Evolutionary conservation across 1,140 invertebrate genomes (phyloP).

Genomic region (Leptinotarsa undecemlineata): DNA sequence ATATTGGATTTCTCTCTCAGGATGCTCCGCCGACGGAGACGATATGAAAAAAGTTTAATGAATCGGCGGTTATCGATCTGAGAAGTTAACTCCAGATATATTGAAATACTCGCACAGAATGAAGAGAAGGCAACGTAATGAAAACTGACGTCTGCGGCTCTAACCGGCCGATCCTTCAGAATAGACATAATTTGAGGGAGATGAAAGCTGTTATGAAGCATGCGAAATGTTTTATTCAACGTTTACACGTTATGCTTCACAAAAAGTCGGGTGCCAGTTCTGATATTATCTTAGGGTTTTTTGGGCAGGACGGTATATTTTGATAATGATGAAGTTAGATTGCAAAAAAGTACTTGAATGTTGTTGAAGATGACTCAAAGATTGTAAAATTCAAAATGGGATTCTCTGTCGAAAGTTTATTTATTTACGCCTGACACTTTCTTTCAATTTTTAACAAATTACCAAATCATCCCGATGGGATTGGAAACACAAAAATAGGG

Average conservation of each 20-base stretch:
- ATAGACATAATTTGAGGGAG: slow-evolving; percentile 15
- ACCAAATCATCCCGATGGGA: no score
- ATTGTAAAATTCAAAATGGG: no score
- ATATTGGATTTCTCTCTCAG: neutral
- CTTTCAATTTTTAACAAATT: no score
- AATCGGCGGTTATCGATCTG: neutral
- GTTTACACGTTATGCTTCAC: neutral
- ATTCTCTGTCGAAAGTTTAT: no score
- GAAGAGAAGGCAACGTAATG: neutral
- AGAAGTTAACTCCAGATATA: slow-evolving; percentile 1
- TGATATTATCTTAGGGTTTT: no score
- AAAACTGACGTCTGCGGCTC: slow-evolving; percentile 7
- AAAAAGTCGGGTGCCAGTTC: no score
- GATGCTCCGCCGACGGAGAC: neutral
- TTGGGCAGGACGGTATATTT: no score
- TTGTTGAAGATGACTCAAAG: no score
- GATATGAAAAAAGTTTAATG: slow-evolving; percentile 8
- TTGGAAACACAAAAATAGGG: no score
- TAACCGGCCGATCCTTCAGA: slow-evolving; percentile 13
- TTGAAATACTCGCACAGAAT: neutral
- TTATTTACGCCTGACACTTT: no score
- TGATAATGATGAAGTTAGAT: no score
- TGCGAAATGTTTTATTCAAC: neutral
- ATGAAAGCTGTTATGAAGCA: slow-evolving; percentile 5
- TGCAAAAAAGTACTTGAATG: no score